Conservation (phyloP, 2,797 vertebrate genomes). For the Melanogrammus aeglefinus region DNA sequence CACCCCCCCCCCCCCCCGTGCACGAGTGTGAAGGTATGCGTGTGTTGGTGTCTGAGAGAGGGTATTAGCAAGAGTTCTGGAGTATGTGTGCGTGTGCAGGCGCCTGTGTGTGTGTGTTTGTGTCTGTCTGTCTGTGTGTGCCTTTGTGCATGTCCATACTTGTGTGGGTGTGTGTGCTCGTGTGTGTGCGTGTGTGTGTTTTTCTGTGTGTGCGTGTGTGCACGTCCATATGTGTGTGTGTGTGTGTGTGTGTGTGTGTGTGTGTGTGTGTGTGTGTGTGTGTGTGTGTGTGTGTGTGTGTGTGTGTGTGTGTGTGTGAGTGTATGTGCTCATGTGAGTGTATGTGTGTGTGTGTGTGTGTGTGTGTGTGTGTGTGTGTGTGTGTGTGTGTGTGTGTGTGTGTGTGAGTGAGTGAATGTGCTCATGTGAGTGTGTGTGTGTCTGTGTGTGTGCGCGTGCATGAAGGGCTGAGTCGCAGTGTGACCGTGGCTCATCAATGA, state of each 20-base stretch:
- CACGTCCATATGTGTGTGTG: not conserved
- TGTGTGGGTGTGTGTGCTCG: not conserved
- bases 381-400: too few species aligned
- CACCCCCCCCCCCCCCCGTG: not conserved
- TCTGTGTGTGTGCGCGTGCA: not conserved
- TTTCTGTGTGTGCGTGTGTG: not conserved
- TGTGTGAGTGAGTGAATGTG: too few species aligned
- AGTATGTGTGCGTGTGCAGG: conserved; percentile 2
- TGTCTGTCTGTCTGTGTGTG: not conserved
- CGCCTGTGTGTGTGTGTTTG: not conserved
- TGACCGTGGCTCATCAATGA: conserved; percentile 22
- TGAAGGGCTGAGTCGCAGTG: not conserved
- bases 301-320: too few species aligned
- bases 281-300: not conserved
- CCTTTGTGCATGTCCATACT: not conserved
- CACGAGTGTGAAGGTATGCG: not conserved
- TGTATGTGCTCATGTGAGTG: too few species aligned
- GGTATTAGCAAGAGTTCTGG: too few species aligned
- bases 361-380: too few species aligned
- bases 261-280: not conserved
- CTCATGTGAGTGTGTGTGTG: too few species aligned
- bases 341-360: too few species aligned
- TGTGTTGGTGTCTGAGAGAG: conserved; percentile 2
- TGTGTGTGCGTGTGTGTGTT: not conserved
- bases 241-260: too few species aligned